Base-by-base conservation (phyloP, 1,140 invertebrate genomes). In the Apolygus lucorum region DNA sequence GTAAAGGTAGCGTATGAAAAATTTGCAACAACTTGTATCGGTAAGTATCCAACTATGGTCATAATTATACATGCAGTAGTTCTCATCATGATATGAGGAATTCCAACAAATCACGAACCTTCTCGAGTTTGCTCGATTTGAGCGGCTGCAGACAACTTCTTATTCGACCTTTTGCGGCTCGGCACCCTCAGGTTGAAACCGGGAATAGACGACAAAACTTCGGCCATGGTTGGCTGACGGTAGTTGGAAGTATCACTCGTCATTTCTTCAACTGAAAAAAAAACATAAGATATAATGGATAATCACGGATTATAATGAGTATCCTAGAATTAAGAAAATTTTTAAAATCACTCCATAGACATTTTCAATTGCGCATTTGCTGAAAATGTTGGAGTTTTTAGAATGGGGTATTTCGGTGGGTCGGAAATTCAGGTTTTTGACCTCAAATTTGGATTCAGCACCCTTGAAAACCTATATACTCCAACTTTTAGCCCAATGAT, bases 121-220 rank as follows among this genome's bases (percentile, higher is more conserved):
- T 95, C 92, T 79, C 91, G 90, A 21, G 90, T 92, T 70, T 94
- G 90, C 76, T 95, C 92, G 70, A 98, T 82, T 78, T 97, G 94
- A 68, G 93, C 93, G 63, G 93, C 93, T 69, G 91, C 89, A 22
- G 76, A 77, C 24, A 77, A 68, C 77, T 93, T 91, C 70, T 88
- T 90, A 73, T 87, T 89, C 69, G 86, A 82, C 72, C 89, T 81
- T 77, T 90, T 88, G 63, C 89, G 80, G 2, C 27, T 28, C n/a
- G 27, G 27, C 52, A 88, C 89, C 77, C 91, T 91, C 54, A 92
- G 84, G 78, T 87, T 92, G 76, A 95, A 94, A 22, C 92, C 92
- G 68, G 93, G 93, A 76, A 95, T 92, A 68, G 91, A 92, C 17
- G 92, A 91, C 73, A 93, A 77, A 11, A 93, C 90, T 80, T 93